Evolutionary conservation across 2,888 invertebrate genomes (phyloP).

Genomic region (Chrysopilus asiliformis): DNA sequence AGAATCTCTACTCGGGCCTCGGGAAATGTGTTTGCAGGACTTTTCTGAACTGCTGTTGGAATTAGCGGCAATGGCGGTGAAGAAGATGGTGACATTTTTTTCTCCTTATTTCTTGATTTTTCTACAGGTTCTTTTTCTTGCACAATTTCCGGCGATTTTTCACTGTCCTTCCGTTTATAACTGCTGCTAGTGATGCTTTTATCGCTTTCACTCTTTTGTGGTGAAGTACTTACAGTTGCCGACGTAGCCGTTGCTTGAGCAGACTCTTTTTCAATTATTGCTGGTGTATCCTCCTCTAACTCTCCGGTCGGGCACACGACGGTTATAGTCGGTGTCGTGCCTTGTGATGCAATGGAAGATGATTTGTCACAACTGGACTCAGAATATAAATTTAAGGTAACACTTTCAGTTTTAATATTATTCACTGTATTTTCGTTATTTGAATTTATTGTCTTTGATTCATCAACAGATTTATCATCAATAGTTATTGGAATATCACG

Average conservation of each 20-base stretch:
- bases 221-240: too few species aligned
- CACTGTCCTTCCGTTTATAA: too few species aligned
- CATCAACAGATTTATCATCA: constrained; percentile 2
- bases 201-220: too few species aligned
- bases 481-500: constrained; percentile 9
- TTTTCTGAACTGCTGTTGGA: too few species aligned
- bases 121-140: too few species aligned
- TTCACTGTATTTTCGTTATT: constrained; percentile 8
- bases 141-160: too few species aligned
- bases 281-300: constrained; percentile 2
- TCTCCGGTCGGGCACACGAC: constrained; percentile 14
- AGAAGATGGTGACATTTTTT: too few species aligned
- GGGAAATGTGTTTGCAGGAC: too few species aligned
- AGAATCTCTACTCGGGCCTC: too few species aligned
- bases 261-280: neutral
- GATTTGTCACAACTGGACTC: constrained; percentile 4
- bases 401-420: constrained; percentile 9
- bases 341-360: constrained; percentile 7
- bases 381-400: constrained; percentile 1
- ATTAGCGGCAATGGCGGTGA: too few species aligned
- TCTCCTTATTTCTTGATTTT: too few species aligned
- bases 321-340: constrained; percentile 13
- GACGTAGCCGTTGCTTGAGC: neutral
- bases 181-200: too few species aligned
- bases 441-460: constrained; percentile 7